Evolutionary conservation across 2,797 vertebrate species (phyloP), one percentile per base, ranked within the genome.

Genomic region (Euthynnus affinis): DNA sequence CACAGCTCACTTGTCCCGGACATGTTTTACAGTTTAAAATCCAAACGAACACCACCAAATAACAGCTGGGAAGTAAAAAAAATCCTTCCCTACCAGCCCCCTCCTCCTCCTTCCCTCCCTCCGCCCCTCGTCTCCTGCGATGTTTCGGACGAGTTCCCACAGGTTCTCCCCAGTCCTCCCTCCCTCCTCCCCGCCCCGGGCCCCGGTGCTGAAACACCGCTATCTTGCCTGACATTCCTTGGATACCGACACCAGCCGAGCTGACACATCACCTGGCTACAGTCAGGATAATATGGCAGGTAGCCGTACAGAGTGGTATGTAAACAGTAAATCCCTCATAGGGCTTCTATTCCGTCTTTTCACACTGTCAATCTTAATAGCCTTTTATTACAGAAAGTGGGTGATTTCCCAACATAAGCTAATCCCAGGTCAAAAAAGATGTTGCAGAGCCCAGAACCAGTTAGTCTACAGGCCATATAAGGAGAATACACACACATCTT

Each of bases 201-300:
- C 82, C 29, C 78, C 69, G 71, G 77, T 62, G 78, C 85, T 76
- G 75, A 63, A 76, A 74, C 74, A 0, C 86, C 70, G 87, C 85
- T 83, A 63, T 87, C 86, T 80, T 80, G 66, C 6, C 68, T 44
- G 71, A 52, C 92, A 94, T 94, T 93, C 92, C 83, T 82, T 60
- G 73, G 89, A 94, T 92, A 86, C 92, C 89, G 71, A 83, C 60
- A 42, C 63, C 25, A 44, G 57, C 59, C 49, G 69, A 58, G 76
- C 78, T 48, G 51, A 57, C 80, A 22, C 79, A 68, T 89, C 89
- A 92, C 93, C 91, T 89, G 88, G 74, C 42, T 27, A 0, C 52
- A 53, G 74, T 55, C 67, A 18, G 65, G 20, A 5, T 18, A 10
- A 25, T 5, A 17, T 0, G 69, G 69, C 23, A 29, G 58, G 60